Percentiles rank a stretch among this genome's conserved stretches.
These are phyloP conservation scores for Neodontobutis hainanensis DNA, from an alignment of 2,113 vertebrate genomes.

Conservation along the genomic window DNA sequence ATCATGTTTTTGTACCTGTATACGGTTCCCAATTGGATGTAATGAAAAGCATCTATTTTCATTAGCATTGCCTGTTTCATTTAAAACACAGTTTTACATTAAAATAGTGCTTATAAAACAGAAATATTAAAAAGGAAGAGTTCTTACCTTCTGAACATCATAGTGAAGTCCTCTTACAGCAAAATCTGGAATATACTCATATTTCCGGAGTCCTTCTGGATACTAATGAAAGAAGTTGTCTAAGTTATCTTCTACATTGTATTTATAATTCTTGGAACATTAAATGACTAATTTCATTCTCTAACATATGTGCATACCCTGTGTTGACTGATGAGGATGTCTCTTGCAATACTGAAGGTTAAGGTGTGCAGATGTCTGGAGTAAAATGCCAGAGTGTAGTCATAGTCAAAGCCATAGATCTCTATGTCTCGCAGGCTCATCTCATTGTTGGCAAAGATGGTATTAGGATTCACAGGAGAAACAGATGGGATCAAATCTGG, in stretches of 20 bases:
- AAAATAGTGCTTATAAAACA: not conserved
- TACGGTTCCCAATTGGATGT: constrained; percentile 88
- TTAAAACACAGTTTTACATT: not conserved
- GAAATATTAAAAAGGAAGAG: not conserved
- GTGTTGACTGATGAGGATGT: constrained; percentile 93
- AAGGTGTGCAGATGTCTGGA: constrained; percentile 93
- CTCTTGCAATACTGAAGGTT: constrained; percentile 93
- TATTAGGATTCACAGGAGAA: constrained; percentile 88
- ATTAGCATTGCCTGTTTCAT: constrained; percentile 87
- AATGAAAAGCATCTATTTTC: constrained; percentile 99
- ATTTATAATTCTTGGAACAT: too few relatives aligned
- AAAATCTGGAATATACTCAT: constrained; percentile 93
- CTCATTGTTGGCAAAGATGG: constrained; percentile 98
- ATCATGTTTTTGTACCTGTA: constrained; percentile 69
- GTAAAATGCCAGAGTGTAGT: constrained; percentile 97
- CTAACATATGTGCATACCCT: constrained; percentile 78
- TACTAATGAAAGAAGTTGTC: constrained; percentile 78
- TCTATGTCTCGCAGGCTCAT: constrained; percentile 94
- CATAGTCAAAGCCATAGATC: constrained; percentile 98
- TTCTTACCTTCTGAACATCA: constrained; percentile 93
- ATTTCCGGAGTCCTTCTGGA: constrained; percentile 87
- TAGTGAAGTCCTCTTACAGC: constrained; percentile 96
- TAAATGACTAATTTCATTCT: too few relatives aligned
- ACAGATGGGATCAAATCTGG: constrained; percentile 85
- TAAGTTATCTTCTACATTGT: not conserved